A percentile compares a stretch with the other conserved stretches of the same genome.
Conservation (phyloP, 2,113 vertebrate genomes). For the Dicrurus megarhynchus region DNA sequence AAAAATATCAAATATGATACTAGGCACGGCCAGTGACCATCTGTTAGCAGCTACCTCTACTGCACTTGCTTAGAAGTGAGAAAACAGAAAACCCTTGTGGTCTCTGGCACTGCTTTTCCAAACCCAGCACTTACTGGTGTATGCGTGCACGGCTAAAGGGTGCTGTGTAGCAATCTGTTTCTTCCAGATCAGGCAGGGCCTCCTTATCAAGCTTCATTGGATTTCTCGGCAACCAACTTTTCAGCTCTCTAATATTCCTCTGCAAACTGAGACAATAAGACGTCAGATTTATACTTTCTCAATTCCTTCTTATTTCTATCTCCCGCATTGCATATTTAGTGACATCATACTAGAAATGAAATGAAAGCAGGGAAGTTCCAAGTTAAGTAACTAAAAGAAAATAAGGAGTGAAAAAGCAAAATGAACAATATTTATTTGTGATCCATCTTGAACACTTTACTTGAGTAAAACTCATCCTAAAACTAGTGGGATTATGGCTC, state of each 20-base stretch:
- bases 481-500: neutral
- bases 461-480: neutral
- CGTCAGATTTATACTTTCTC: neutral
- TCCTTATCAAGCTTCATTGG: slow-evolving; percentile 99
- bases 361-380: neutral
- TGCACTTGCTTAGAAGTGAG: neutral
- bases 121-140: slow-evolving; percentile 86
- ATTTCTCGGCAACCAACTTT: slow-evolving; percentile 93
- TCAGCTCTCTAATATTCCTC: slow-evolving; percentile 86
- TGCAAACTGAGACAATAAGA: slow-evolving; percentile 78
- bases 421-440: neutral
- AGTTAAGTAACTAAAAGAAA: neutral
- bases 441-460: neutral
- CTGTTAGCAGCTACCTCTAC: neutral
- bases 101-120: neutral
- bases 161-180: slow-evolving; percentile 94
- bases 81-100: neutral
- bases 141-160: slow-evolving; percentile 94
- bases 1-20: neutral
- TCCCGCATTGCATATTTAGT: neutral
- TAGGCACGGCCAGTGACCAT: neutral
- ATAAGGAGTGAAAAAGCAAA: neutral
- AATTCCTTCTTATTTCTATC: neutral
- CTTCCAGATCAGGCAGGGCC: slow-evolving; percentile 91
- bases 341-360: neutral